phyloP scores from a whole-genome alignment of 1,140 invertebrate genomes.

The Drosophila setifemur region DNA sequence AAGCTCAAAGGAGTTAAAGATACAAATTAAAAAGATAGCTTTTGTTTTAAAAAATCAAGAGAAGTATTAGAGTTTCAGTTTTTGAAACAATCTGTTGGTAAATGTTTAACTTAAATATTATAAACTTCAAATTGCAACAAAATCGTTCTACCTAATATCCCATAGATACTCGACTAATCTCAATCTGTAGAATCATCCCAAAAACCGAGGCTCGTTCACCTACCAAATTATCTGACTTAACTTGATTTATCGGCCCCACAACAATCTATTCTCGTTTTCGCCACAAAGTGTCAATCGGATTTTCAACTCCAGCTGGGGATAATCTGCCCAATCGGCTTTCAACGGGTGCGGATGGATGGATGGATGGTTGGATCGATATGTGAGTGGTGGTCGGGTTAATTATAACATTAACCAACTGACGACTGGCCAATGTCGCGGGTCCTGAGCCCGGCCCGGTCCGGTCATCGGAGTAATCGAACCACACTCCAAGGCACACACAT shows the following conservation, averaged over 20 bases:
- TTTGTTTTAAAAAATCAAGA: too few species aligned
- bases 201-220: too few species aligned
- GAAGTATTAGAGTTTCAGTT: too few species aligned
- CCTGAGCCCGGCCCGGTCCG: not conserved
- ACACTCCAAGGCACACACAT: conserved; percentile 35
- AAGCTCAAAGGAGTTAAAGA: not conserved
- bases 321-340: conserved; percentile 20
- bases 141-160: too few species aligned
- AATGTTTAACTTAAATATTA: too few species aligned
- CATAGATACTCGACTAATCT: too few species aligned
- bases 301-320: conserved; percentile 5
- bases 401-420: conserved; percentile 73
- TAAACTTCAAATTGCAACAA: too few species aligned
- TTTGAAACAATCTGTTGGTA: too few species aligned
- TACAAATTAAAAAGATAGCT: too few species aligned
- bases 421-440: conserved; percentile 50
- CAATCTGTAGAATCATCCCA: too few species aligned
- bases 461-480: conserved; percentile 26
- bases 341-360: conserved; percentile 24
- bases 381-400: conserved; percentile 60
- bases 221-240: not conserved
- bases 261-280: conserved; percentile 5
- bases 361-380: conserved; percentile 31
- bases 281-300: conserved; percentile 26
- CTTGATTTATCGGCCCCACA: not conserved